Conservation (phyloP, 2,113 vertebrate genomes). For the Salvator merianae region DNA sequence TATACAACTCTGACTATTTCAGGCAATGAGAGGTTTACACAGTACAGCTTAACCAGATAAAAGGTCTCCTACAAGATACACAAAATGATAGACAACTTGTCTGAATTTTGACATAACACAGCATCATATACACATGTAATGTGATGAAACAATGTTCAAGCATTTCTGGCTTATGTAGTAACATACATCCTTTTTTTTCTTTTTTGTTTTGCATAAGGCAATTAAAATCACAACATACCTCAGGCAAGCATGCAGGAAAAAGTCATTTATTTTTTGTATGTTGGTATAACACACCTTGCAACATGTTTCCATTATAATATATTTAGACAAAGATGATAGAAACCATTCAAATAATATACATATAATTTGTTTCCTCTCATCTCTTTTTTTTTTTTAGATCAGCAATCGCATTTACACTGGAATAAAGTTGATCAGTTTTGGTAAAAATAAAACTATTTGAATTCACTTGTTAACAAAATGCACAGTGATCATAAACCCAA, state of each 20-base stretch:
- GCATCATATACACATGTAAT: constrained; percentile 67
- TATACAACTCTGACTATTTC: constrained; percentile 74
- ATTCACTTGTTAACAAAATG: constrained; percentile 78
- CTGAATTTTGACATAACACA: constrained; percentile 73
- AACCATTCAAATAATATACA: constrained; percentile 69
- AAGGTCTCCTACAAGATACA: constrained; percentile 73
- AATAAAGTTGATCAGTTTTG: constrained; percentile 69
- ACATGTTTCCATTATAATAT: constrained; percentile 71
- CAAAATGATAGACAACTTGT: constrained; percentile 71
- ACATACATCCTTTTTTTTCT: constrained; percentile 65
- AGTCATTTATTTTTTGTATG: constrained; percentile 76
- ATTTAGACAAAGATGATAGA: constrained; percentile 72
- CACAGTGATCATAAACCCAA: constrained; percentile 80
- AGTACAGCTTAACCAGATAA: constrained; percentile 74
- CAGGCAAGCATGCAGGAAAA: constrained; percentile 84
- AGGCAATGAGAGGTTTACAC: constrained; percentile 74
- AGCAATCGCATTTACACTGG: constrained; percentile 69
- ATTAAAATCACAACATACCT: constrained; percentile 78
- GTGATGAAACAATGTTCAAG: constrained; percentile 73
- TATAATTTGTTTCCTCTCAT: background rate
- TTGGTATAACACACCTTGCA: constrained; percentile 74
- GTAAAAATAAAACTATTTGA: constrained; percentile 80
- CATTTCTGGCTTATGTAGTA: constrained; percentile 69
- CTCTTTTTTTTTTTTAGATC: constrained; percentile 38
- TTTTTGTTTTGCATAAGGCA: constrained; percentile 62